phyloP scores from a whole-genome alignment of 92 coral and sea anemone species.

The Plumapathes pennacea region DNA sequence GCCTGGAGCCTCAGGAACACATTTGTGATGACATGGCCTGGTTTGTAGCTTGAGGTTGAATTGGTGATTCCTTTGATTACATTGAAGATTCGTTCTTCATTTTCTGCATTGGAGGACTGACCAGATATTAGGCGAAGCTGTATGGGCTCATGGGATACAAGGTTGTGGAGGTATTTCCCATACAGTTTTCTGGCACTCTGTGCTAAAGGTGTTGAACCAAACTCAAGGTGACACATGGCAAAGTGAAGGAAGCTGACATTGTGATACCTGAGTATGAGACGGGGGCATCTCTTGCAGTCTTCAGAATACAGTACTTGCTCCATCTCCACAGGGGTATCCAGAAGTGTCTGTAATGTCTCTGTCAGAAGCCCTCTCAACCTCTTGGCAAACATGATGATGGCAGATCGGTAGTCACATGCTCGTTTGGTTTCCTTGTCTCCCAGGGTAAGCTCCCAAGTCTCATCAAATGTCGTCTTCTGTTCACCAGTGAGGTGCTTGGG shows the following conservation, averaged over 20 bases:
- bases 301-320: slow-evolving; percentile 6
- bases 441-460: slow-evolving; percentile 4
- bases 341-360: slow-evolving; percentile 15
- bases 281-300: slow-evolving; percentile 17
- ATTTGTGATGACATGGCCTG: slow-evolving; percentile 38
- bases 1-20: slow-evolving; percentile 28
- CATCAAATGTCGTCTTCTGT: slow-evolving; percentile 14
- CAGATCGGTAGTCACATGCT: slow-evolving; percentile 40
- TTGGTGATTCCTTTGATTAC: slow-evolving; percentile 41
- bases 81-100: slow-evolving; percentile 33
- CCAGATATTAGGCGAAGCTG: slow-evolving; percentile 35
- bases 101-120: slow-evolving; percentile 31
- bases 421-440: slow-evolving; percentile 40
- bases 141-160: slow-evolving; percentile 21
- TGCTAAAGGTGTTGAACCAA: slow-evolving; percentile 18
- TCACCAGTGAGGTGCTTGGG: slow-evolving; percentile 25
- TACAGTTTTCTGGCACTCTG: slow-evolving; percentile 39
- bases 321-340: slow-evolving; percentile 25
- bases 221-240: slow-evolving; percentile 8
- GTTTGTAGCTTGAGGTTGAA: slow-evolving; percentile 42
- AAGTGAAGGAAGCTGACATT: slow-evolving; percentile 28
- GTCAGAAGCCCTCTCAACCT: slow-evolving; percentile 14
- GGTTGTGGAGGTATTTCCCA: slow-evolving; percentile 43
- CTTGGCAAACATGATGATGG: slow-evolving; percentile 13
- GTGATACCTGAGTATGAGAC: slow-evolving; percentile 27